Conservation (phyloP, 2,797 vertebrate genomes). For the Emys orbicularis region DNA sequence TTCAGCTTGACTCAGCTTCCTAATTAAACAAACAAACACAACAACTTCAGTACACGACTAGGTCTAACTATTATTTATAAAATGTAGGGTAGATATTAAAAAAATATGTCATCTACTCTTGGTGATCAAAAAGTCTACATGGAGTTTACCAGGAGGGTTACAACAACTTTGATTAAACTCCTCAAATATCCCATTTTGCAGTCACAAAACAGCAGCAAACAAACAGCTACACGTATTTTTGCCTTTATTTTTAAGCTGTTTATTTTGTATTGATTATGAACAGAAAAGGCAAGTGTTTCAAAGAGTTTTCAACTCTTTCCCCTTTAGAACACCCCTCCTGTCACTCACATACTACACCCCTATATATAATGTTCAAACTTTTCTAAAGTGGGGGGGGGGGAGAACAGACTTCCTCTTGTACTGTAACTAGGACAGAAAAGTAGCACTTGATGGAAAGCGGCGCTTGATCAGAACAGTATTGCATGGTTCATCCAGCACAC, state of each 20-base stretch:
- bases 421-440: not conserved
- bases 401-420: accelerated
- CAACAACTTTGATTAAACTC: not conserved
- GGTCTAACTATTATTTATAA: conserved; percentile 42
- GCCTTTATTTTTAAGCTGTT: not conserved
- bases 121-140: not conserved
- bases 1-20: conserved; percentile 70
- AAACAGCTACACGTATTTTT: not conserved
- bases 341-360: not conserved
- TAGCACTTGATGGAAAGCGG: not conserved
- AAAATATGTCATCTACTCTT: not conserved
- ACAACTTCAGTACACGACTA: conserved; percentile 34
- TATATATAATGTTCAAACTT: not conserved
- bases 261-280: not conserved
- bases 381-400: not conserved
- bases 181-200: not conserved
- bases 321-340: not conserved
- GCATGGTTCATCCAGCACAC: not conserved
- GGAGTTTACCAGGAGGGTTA: accelerated
- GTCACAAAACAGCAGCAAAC: not conserved
- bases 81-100: conserved; percentile 39
- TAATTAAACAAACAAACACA: conserved; percentile 83
- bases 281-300: not conserved
- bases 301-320: not conserved
- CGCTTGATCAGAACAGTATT: not conserved